Percentiles rank a stretch among this genome's conserved stretches.
Conservation (phyloP, 2,113 vertebrate species). For the Elachura formosa region DNA sequence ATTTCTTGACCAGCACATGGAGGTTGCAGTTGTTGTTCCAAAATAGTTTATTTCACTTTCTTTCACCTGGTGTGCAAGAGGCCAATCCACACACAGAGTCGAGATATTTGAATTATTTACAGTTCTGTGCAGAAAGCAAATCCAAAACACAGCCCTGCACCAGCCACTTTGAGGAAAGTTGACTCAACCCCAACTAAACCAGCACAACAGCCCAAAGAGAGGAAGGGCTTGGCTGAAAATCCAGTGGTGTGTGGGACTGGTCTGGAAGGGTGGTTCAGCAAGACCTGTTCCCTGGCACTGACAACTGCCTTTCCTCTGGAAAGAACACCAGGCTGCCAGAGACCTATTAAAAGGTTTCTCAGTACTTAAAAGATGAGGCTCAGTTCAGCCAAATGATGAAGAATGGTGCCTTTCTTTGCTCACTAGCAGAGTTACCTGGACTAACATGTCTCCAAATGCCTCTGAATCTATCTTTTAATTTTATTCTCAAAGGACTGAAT, state of each 20-base stretch:
- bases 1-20: not conserved
- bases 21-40: not conserved
- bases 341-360: not conserved
- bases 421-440: not conserved
- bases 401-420: not conserved
- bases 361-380: not conserved
- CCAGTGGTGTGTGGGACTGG: not conserved
- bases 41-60: not conserved
- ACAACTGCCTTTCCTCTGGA: not conserved
- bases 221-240: not conserved
- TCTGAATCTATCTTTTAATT: not conserved
- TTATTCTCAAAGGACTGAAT: not conserved
- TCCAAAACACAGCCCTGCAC: not conserved
- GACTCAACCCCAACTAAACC: not conserved
- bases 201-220: not conserved
- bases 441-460: not conserved
- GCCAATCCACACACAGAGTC: not conserved
- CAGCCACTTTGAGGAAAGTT: not conserved
- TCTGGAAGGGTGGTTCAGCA: not conserved
- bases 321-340: not conserved
- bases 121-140: not conserved
- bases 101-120: not conserved
- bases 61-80: accelerated
- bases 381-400: not conserved
- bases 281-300: not conserved